Percentiles rank a stretch among this genome's conserved stretches.
These are phyloP conservation scores for Arctopsyche grandis DNA, from an alignment of 1,140 invertebrate species.

Conservation along the genomic window DNA sequence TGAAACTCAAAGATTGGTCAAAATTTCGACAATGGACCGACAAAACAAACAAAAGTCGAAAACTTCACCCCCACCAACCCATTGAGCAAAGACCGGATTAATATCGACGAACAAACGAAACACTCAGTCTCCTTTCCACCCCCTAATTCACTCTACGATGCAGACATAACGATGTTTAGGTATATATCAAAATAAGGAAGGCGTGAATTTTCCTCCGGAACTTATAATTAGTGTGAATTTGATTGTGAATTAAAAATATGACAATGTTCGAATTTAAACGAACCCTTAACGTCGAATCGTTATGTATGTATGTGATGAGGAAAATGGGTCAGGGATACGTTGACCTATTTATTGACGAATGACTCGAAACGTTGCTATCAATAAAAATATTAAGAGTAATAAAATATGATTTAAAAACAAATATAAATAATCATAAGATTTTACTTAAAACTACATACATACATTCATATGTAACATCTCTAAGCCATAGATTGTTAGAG, in stretches of 20 bases:
- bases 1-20: conserved; percentile 20
- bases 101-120: conserved; percentile 19
- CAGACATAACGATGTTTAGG: too few relatives aligned
- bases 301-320: too few relatives aligned
- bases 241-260: not conserved
- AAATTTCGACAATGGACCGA: not conserved
- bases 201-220: conserved; percentile 8
- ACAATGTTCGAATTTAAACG: too few relatives aligned
- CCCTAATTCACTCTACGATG: too few relatives aligned
- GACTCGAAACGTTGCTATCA: too few relatives aligned
- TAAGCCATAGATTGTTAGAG: too few relatives aligned
- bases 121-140: not conserved
- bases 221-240: not conserved
- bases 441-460: too few relatives aligned
- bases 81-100: not conserved
- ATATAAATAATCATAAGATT: too few relatives aligned
- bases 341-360: not conserved
- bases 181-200: not conserved
- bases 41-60: conserved; percentile 27
- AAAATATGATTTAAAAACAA: too few relatives aligned
- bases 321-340: not conserved
- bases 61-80: not conserved
- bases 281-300: too few relatives aligned
- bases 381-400: too few relatives aligned
- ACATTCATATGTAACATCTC: too few relatives aligned